phyloP scores from a whole-genome alignment of 2,888 invertebrate genomes.

The Epiblema foenella region DNA sequence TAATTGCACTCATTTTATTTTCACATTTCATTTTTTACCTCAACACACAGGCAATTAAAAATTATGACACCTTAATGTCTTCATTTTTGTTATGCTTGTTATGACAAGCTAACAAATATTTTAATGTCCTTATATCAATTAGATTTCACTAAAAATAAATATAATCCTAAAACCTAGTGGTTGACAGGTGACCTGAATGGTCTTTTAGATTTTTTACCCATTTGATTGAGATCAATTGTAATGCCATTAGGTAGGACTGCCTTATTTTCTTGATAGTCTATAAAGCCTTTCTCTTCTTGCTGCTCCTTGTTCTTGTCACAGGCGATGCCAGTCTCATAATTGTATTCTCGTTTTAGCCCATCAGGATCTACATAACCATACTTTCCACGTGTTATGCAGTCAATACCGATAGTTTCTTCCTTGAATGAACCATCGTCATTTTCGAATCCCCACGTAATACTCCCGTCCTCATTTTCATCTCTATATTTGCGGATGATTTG shows the following conservation, averaged over 20 bases:
- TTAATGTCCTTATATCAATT: conserved; percentile 63
- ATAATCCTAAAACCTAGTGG: conserved; percentile 69
- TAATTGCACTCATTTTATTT: conserved; percentile 56
- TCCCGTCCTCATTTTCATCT: conserved; percentile 92
- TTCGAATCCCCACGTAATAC: conserved; percentile 95
- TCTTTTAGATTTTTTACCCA: conserved; percentile 90
- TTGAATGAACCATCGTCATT: conserved; percentile 95
- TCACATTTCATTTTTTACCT: conserved; percentile 53
- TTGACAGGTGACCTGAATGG: conserved; percentile 84
- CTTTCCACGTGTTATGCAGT: conserved; percentile 90
- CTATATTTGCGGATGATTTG: conserved; percentile 89
- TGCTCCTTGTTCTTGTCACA: conserved; percentile 86
- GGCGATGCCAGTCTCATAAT: conserved; percentile 91
- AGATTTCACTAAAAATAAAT: conserved; percentile 79
- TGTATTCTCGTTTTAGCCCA: conserved; percentile 91
- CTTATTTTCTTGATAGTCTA: conserved; percentile 90
- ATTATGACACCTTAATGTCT: conserved; percentile 53
- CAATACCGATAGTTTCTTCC: conserved; percentile 92
- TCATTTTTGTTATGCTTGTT: conserved; percentile 59
- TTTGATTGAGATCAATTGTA: conserved; percentile 87
- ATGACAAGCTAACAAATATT: conserved; percentile 67
- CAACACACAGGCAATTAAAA: conserved; percentile 57
- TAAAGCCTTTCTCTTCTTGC: conserved; percentile 86
- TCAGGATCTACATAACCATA: conserved; percentile 95
- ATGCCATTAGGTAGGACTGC: conserved; percentile 89